Evolutionary conservation across 2,113 vertebrate genomes (phyloP).

Genomic region (Myocastor coypus): DNA sequence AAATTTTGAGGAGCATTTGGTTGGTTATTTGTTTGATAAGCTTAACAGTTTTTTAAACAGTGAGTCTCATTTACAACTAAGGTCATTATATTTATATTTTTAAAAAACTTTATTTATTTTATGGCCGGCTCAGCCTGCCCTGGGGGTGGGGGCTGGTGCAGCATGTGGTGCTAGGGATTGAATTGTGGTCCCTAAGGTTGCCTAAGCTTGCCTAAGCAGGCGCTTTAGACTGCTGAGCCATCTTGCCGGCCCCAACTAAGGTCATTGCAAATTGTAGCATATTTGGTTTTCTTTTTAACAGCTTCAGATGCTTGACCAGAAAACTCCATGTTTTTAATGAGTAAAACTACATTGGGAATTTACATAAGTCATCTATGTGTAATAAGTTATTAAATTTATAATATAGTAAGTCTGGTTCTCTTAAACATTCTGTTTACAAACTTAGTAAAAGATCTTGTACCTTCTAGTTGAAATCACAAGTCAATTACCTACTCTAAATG

Average conservation of each 20-base stretch:
- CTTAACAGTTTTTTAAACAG: slow-evolving; percentile 42
- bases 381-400: slow-evolving; percentile 69
- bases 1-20: slow-evolving; percentile 7
- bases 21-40: slow-evolving; percentile 27
- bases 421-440: slow-evolving; percentile 74
- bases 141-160: no score
- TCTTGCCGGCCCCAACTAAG: not conserved
- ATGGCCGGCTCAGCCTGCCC: no score
- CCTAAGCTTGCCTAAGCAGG: no score
- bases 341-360: slow-evolving; percentile 65
- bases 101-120: no score
- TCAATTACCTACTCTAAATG: slow-evolving; percentile 71
- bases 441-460: slow-evolving; percentile 42
- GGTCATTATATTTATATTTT: not conserved
- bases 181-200: no score
- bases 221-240: no score
- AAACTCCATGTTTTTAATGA: slow-evolving; percentile 68
- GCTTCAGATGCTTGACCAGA: slow-evolving; percentile 56
- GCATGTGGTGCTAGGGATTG: no score
- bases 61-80: slow-evolving; percentile 35
- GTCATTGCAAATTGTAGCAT: slow-evolving; percentile 44
- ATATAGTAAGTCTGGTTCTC: slow-evolving; percentile 59
- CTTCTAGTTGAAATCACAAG: slow-evolving; percentile 67
- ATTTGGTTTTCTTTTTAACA: slow-evolving; percentile 59
- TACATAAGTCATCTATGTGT: slow-evolving; percentile 41